phyloP scores from a whole-genome alignment of 2,113 vertebrate genomes.

The Vulpes vulpes region DNA sequence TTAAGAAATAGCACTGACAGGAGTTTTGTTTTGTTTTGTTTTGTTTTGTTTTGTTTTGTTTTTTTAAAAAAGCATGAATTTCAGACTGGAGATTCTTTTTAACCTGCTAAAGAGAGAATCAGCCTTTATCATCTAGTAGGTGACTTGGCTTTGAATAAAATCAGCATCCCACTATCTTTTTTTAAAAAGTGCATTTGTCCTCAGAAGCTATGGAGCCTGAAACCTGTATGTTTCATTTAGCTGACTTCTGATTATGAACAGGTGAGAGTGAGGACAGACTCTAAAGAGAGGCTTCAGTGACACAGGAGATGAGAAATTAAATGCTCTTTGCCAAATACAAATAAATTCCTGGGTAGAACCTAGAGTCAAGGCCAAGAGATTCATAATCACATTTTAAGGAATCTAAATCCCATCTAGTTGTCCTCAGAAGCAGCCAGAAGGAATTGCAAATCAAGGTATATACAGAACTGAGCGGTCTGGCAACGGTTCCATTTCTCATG shows the following conservation, averaged over 20 bases:
- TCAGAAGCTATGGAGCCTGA: background rate
- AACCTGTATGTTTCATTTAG: background rate
- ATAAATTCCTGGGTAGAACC: slow-evolving; percentile 21
- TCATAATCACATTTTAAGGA: slow-evolving; percentile 44
- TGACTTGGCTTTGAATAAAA: slow-evolving; percentile 67
- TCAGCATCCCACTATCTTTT: background rate
- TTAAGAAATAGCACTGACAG: slow-evolving; percentile 67
- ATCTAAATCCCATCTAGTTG: background rate
- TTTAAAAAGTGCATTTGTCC: slow-evolving; percentile 31
- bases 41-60: background rate
- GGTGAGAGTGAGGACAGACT: background rate
- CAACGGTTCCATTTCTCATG: background rate
- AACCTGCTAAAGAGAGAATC: slow-evolving; percentile 52
- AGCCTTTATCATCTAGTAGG: slow-evolving; percentile 20
- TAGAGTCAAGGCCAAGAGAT: slow-evolving; percentile 47
- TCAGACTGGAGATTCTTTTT: slow-evolving; percentile 59
- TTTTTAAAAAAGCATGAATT: background rate
- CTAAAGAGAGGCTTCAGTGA: background rate
- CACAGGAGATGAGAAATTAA: slow-evolving; percentile 46
- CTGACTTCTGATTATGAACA: slow-evolving; percentile 62
- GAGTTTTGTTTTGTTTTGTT: background rate
- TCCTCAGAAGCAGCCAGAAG: background rate
- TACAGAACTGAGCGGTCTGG: background rate
- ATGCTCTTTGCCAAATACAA: slow-evolving; percentile 49
- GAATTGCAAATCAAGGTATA: slow-evolving; percentile 39